Evolutionary conservation across 2,888 invertebrate genomes (phyloP), one percentile per base, ranked within the genome.

Genomic region (Argyresthia albistria): DNA sequence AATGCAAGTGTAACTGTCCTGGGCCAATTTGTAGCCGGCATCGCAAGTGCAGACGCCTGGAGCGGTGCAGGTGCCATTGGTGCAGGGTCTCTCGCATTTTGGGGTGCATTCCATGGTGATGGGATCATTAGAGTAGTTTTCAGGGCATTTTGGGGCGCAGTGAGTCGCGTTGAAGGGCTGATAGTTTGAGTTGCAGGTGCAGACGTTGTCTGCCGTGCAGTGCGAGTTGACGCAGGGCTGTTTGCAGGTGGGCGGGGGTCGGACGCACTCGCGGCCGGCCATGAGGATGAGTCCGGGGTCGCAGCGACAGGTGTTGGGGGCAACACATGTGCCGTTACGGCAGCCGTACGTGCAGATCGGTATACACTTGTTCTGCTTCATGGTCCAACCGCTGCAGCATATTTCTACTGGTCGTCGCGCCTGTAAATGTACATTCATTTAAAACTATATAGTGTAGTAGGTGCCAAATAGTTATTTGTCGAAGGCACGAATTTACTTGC

Each of bases 11-110:
- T 37, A 69, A 47, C 45, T 51, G 45, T 46, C 47, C 9, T 46
- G 8, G 42, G 35, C 47, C 37, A 42, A 51, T 39, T 35, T 53
- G 53, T 76, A 86, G 1, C 83, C 87, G 16, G 59, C 59, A 35
- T 73, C 63, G 55, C 88, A 88, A 8, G 60, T 59, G 46, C 88
- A 88, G 12, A 62, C 60, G 0, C 77, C 64, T 0, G 80, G 80
- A 0, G 66, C 75, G 1, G 66, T 58, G 54, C 89, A 88, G 0
- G 59, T 59, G 0, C 80, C 73, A 56, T 81, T 77, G 0, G 60
- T 58, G 52, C 80, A 80, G 11, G 60, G 59, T 35, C 63, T 62
- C 0, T 61, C 64, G 50, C 69, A 69, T 25, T 53, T 47, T 1
- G 60, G 62, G 6, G 52, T 52, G 39, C 67, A 67, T 9, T 4